Evolutionary conservation across 2,888 invertebrate species (phyloP).

Genomic region (Drosophila greeni): DNA sequence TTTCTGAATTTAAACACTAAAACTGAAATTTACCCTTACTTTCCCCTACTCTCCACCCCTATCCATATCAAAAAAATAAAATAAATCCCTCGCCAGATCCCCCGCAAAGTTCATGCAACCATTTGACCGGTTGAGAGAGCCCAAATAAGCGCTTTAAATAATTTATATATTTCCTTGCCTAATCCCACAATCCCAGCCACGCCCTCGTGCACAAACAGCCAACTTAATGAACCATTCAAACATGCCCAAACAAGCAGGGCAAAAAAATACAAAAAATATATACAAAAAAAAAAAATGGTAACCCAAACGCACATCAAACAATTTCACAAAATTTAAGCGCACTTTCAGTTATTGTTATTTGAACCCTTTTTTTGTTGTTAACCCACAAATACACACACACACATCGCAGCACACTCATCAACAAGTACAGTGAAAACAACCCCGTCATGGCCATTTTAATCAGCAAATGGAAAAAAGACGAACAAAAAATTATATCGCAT

Average conservation of each 20-base stretch:
- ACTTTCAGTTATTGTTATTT: constrained; percentile 55
- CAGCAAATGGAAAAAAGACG: constrained; percentile 61
- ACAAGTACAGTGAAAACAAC: constrained; percentile 42
- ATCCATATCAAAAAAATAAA: neutral
- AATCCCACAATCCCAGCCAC: constrained; percentile 27
- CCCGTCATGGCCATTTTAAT: constrained; percentile 62
- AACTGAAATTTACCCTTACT: neutral
- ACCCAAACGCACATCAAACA: constrained; percentile 61
- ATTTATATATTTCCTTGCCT: constrained; percentile 27
- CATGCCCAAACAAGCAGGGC: constrained; percentile 26
- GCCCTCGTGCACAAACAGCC: constrained; percentile 42
- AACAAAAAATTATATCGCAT: neutral
- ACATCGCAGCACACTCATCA: constrained; percentile 6
- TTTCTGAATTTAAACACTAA: neutral
- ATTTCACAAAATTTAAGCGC: constrained; percentile 42
- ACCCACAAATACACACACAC: constrained; percentile 1
- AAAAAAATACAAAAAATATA: too few relatives aligned
- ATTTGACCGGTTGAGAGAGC: constrained; percentile 4
- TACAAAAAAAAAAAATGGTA: constrained; percentile 17
- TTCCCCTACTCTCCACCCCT: too few relatives aligned
- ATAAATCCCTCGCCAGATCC: too few relatives aligned
- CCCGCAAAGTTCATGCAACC: neutral
- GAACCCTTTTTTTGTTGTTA: constrained; percentile 54
- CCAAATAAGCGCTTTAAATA: constrained; percentile 20
- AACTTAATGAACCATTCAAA: constrained; percentile 64